Percentiles rank a stretch among this genome's conserved stretches.
These are phyloP conservation scores for Clarias macrocephalus DNA, from an alignment of 2,113 vertebrate species.

Conservation along the genomic window DNA sequence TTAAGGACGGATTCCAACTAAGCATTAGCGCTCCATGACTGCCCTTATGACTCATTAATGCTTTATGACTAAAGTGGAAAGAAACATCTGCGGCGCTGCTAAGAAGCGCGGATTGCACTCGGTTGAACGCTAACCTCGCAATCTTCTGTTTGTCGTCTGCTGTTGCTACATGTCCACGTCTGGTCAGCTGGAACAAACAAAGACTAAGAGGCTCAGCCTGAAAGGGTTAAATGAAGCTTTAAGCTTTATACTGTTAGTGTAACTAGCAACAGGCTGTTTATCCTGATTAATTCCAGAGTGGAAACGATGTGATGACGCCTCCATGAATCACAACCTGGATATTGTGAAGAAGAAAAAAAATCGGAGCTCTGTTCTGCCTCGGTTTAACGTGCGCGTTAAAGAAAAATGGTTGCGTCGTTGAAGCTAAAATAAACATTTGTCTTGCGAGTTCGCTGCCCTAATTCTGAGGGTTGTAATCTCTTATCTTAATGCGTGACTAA, in stretches of 20 bases:
- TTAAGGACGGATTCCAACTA: slow-evolving; percentile 12
- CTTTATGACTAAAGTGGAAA: background rate
- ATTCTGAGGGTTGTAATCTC: slow-evolving; percentile 55
- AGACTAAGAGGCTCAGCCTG: background rate
- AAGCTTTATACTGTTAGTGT: background rate
- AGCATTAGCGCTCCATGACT: background rate
- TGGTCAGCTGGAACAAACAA: background rate
- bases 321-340: slow-evolving; percentile 21
- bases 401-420: background rate
- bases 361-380: background rate
- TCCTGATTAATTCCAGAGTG: background rate
- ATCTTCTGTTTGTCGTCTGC: slow-evolving; percentile 57
- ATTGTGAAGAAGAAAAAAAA: background rate
- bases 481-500: slow-evolving; percentile 62
- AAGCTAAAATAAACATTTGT: slow-evolving; percentile 45
- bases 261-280: slow-evolving; percentile 5
- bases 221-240: slow-evolving; percentile 1
- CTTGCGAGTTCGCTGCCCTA: background rate
- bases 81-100: background rate
- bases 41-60: background rate
- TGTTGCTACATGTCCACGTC: slow-evolving; percentile 58
- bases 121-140: slow-evolving; percentile 32
- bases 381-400: background rate
- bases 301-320: slow-evolving; percentile 33
- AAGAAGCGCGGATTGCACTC: slow-evolving; percentile 23